Evolutionary conservation across 2,113 vertebrate genomes (phyloP), one percentile per base, ranked within the genome.

Genomic region (Actenoides lindsayi): DNA sequence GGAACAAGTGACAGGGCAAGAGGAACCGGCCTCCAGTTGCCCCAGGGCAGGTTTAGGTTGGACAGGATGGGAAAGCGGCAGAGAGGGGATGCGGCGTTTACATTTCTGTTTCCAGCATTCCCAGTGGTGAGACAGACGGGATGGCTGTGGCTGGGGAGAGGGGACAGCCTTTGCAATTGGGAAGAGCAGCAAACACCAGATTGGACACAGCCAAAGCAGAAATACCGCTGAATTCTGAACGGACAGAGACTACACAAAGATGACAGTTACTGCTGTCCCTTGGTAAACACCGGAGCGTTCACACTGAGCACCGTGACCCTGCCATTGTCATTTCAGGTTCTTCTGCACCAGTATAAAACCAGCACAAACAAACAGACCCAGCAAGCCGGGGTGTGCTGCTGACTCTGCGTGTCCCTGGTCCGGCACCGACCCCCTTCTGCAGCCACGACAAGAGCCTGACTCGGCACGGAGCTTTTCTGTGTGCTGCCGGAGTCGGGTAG

Each of bases 301-400:
- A 21, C 18, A 4, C 4, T 1, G 64, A 54, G 51, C 80, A 31
- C 70, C 42, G 42, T 3, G 4, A 41, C 65, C 92, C 87, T 65
- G 75, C 85, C 81, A 7, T 28, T 7, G 1, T 24, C 73, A 35
- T 46, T 50, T 42, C 92, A 89, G 85, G 65, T 84, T 84, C 80
- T 59, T 56, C 82, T 39, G 83, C 90, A 94, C 53, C 80, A 50
- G 59, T 44, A 42, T 19, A 89, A 96, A 96, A 89, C 84, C 94
- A 96, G 94, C 51, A 83, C 33, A 89, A 83, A 31, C 39, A 84
- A 42, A 63, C 89, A 59, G n/a, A 35, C n/a, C 54, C 91, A 95
- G 85, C 71, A 78, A 68, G 86, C 20, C 4, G 2, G 76, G 76
- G 73, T 10, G 77, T 68, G 71, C 80, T 25, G 16, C 17, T 54